phyloP scores from a whole-genome alignment of 2,888 invertebrate species.

The Tanaodytes sp. region DNA sequence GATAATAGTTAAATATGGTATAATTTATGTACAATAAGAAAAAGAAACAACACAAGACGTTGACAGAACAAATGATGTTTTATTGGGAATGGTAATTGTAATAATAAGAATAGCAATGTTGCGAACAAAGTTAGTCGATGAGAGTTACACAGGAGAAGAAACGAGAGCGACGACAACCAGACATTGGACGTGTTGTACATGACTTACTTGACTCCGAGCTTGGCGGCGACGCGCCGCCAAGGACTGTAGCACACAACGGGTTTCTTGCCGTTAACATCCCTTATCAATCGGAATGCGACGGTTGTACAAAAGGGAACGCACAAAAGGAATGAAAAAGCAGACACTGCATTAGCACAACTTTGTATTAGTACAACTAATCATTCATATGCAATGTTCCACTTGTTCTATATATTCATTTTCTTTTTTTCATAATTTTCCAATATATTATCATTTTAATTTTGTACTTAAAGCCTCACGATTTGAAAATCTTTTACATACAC shows the following conservation, averaged over 20 bases:
- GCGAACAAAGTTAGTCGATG: too few relatives aligned
- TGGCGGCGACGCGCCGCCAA: slow-evolving; percentile 94
- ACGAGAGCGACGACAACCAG: slow-evolving; percentile 52
- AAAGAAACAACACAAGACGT: too few relatives aligned
- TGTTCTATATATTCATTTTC: too few relatives aligned
- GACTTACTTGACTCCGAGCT: slow-evolving; percentile 96
- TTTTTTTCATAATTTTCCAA: too few relatives aligned
- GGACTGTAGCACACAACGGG: slow-evolving; percentile 87
- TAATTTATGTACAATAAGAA: too few relatives aligned
- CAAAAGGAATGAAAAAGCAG: slow-evolving; percentile 71
- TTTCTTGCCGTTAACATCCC: slow-evolving; percentile 79
- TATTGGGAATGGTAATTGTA: too few relatives aligned
- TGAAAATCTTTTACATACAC: too few relatives aligned
- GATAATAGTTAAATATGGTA: too few relatives aligned
- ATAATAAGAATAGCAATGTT: too few relatives aligned
- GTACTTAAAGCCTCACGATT: too few relatives aligned
- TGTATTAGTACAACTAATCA: slow-evolving; percentile 47
- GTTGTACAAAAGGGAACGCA: slow-evolving; percentile 71
- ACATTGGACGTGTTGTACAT: slow-evolving; percentile 68
- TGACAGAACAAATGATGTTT: too few relatives aligned
- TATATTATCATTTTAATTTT: too few relatives aligned
- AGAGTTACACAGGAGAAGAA: slow-evolving; percentile 25
- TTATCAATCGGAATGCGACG: slow-evolving; percentile 68
- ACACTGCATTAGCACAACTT: slow-evolving; percentile 71
- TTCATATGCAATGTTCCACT: slow-evolving; percentile 46